Percentiles rank a stretch among this genome's conserved stretches.
phyloP scores from a whole-genome alignment of 2,113 vertebrate species.

The Promerops cafer region DNA sequence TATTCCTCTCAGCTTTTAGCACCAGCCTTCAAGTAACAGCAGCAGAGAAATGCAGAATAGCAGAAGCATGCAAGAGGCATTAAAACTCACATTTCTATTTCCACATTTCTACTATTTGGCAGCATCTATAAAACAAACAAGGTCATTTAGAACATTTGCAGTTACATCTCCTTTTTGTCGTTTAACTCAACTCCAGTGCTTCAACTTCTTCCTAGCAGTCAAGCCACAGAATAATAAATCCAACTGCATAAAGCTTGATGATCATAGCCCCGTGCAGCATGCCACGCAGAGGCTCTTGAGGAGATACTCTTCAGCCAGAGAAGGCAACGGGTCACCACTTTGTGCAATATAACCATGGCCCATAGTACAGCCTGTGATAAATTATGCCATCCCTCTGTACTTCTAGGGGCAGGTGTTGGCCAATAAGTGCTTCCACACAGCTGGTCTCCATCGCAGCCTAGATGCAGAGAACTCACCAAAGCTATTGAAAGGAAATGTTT shows the following conservation, averaged over 20 bases:
- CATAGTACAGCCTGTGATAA: background rate
- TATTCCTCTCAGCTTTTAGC: background rate
- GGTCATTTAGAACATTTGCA: background rate
- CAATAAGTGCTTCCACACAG: background rate
- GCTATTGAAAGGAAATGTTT: background rate
- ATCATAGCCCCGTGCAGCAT: rapidly evolving
- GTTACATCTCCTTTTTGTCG: background rate
- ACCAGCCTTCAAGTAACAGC: background rate
- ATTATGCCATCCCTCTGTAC: background rate
- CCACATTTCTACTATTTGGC: background rate
- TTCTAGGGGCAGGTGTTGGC: background rate
- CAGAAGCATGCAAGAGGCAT: background rate
- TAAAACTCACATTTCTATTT: background rate
- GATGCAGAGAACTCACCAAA: background rate
- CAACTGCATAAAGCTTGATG: background rate
- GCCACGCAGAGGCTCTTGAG: background rate
- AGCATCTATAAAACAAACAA: background rate
- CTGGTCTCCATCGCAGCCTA: background rate
- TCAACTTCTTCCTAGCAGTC: background rate
- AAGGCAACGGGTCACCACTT: background rate
- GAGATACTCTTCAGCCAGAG: background rate
- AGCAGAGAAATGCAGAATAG: background rate
- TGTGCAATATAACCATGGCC: background rate
- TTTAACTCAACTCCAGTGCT: background rate
- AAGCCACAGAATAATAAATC: background rate